A percentile compares a stretch with the other conserved stretches of the same genome.
Conservation (phyloP, 2,113 vertebrate species). For the Oxyruncus cristatus region DNA sequence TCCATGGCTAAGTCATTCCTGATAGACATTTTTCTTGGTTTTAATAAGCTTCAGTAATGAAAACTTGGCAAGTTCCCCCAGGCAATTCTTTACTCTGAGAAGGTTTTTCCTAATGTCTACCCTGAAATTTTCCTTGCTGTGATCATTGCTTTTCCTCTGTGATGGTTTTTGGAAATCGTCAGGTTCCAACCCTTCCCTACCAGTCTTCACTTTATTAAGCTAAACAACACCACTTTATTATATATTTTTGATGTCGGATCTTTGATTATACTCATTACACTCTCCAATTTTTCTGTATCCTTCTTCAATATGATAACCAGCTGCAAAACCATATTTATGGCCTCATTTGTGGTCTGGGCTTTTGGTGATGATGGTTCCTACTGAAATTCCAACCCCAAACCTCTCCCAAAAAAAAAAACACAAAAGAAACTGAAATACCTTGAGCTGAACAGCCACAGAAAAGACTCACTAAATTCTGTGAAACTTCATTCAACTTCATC, state of each 20-base stretch:
- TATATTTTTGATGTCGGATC: not conserved
- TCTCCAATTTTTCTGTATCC: not conserved
- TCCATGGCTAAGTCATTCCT: not conserved
- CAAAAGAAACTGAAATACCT: not conserved
- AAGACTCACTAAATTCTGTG: not conserved
- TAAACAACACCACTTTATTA: not conserved
- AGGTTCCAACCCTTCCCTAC: not conserved
- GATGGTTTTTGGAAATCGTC: not conserved
- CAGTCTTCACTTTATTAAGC: not conserved
- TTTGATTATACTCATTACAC: not conserved
- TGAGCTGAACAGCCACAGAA: not conserved
- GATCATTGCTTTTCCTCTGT: not conserved
- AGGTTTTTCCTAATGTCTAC: not conserved
- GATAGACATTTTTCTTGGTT: not conserved
- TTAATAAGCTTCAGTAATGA: not conserved
- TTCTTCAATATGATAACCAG: not conserved
- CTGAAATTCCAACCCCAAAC: not conserved
- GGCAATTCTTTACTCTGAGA: not conserved
- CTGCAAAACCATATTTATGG: not conserved
- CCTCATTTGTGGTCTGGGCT: not conserved
- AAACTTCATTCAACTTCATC: not conserved
- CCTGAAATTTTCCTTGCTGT: not conserved
- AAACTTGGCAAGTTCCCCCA: not conserved
- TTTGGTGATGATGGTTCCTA: not conserved
- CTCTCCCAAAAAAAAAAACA: fast-evolving